Evolutionary conservation across 2,113 vertebrate genomes (phyloP), one percentile per base, ranked within the genome.

Genomic region (Phaethon lepturus): DNA sequence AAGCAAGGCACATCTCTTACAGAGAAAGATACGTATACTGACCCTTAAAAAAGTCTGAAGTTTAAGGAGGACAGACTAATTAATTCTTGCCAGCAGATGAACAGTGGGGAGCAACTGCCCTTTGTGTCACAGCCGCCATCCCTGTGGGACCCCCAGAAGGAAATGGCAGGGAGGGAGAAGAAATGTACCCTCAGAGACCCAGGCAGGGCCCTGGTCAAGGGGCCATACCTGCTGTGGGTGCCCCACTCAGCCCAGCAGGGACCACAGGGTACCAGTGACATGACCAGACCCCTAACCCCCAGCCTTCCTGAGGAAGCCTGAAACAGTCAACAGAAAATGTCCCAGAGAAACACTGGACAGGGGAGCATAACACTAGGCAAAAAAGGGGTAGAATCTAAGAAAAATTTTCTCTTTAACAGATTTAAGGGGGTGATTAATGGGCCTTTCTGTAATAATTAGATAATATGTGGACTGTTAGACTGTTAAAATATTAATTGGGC

Each of bases 291-390:
- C 24, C 29, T 38, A 40, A 8, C 17, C n/a, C 5, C 24, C 0
- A 1, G 7, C 2, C 24, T 55, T 66, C 25, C 35, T 56, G 22
- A 69, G 40, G 13, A 77, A 47, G 28, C 25, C 19, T 44, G 69
- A 85, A 85, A 49, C 10, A 20, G 3, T n/a, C 50, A 75, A 38
- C 15, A 53, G 6, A 42, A 77, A 73, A 68, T 38, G 13, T 3
- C 10, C 7, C 13, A 58, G 40, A 55, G 53, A 69, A 88, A 49
- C 6, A 56, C 11, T 60, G 35, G 9, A 40, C 3, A 3, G 6
- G 3, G 11, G 18, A 94, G 3, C 0, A 0, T 24, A 68, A 42
- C 16, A 12, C 5, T 15, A 45, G 26, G 1, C 17, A 40, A 44
- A 67, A 60, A 33, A 11, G 16, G 3, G 1, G 8, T n/a, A 24